Percentiles rank a stretch among this genome's conserved stretches.
Conservation (phyloP, 2,113 vertebrate species). For the Petrocephalus microphthalmus region DNA sequence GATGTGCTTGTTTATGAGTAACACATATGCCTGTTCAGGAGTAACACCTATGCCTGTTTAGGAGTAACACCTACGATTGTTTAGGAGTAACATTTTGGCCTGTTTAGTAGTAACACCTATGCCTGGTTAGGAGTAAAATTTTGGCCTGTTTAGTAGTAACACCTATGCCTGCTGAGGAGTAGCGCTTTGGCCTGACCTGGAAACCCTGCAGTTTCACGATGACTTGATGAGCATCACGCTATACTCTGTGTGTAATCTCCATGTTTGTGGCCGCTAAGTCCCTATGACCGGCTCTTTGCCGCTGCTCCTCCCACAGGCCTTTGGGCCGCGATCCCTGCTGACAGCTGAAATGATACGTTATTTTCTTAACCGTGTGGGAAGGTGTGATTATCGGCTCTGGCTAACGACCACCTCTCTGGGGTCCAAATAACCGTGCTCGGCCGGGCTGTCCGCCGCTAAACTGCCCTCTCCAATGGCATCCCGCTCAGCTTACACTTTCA, state of each 20-base stretch:
- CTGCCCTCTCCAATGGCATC: constrained; percentile 42
- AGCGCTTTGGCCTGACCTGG: neutral
- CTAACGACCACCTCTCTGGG: constrained; percentile 56
- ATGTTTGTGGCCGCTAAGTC: neutral
- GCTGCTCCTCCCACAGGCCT: neutral
- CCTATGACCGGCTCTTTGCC: neutral
- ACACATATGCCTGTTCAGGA: too few species aligned
- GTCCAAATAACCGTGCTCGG: constrained; percentile 6
- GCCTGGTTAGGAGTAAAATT: too few species aligned
- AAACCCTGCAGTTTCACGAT: constrained; percentile 3
- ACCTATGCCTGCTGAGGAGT: neutral
- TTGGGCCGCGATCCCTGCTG: neutral
- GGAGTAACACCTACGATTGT: too few species aligned
- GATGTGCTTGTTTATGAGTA: too few species aligned
- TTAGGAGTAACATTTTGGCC: too few species aligned
- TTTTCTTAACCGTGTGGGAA: constrained; percentile 31
- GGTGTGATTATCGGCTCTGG: constrained; percentile 59
- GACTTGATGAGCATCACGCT: neutral
- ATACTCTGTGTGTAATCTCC: neutral
- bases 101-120: too few species aligned
- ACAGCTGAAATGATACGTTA: constrained; percentile 12
- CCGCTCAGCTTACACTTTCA: constrained; percentile 52
- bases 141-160: neutral
- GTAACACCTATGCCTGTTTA: too few species aligned
- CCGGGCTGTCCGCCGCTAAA: constrained; percentile 17